phyloP scores from a whole-genome alignment of 2,888 invertebrate genomes.

The Plusia festucae region DNA sequence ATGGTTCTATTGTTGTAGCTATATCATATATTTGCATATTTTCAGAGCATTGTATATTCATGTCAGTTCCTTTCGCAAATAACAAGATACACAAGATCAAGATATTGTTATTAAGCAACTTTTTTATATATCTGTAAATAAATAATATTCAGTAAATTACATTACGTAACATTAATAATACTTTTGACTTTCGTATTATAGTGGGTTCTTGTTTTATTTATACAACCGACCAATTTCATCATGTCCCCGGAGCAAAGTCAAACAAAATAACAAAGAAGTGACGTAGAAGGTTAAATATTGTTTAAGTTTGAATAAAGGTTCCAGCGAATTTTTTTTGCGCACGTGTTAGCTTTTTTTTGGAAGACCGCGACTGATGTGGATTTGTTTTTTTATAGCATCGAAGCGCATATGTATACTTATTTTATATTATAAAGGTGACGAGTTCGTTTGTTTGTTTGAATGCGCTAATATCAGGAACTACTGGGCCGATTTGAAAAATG shows the following conservation, averaged over 20 bases:
- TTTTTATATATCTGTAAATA: conserved; percentile 7
- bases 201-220: conserved; percentile 41
- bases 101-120: conserved; percentile 18
- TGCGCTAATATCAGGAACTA: too few species aligned
- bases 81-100: conserved; percentile 23
- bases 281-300: conserved; percentile 76
- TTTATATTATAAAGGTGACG: too few species aligned
- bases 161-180: conserved; percentile 36
- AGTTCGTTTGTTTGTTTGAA: too few species aligned
- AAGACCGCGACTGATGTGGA: too few species aligned
- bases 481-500: too few species aligned
- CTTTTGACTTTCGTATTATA: conserved; percentile 26
- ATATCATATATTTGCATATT: conserved; percentile 22
- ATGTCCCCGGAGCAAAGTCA: conserved; percentile 57
- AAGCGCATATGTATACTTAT: too few species aligned
- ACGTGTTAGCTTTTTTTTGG: too few species aligned
- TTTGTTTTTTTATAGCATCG: too few species aligned
- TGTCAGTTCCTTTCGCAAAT: conserved; percentile 21
- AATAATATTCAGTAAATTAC: conserved; percentile 29
- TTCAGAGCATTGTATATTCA: conserved; percentile 13
- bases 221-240: conserved; percentile 56
- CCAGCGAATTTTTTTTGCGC: too few species aligned
- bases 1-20: conserved; percentile 19
- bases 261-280: conserved; percentile 70
- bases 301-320: conserved; percentile 72